Conservation (phyloP, 2,888 invertebrate genomes). For the Apodemia mormo region DNA sequence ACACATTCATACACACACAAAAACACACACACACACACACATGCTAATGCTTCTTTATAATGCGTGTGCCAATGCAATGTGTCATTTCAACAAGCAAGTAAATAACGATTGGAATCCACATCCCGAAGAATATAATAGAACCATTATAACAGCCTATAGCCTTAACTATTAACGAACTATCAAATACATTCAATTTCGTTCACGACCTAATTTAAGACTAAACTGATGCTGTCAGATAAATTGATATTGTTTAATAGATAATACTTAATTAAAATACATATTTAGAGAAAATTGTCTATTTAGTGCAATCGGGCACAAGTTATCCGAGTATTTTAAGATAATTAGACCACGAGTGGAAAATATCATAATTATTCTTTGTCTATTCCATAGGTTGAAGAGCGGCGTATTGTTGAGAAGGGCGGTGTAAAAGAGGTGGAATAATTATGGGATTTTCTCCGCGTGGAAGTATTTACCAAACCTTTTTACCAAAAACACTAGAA, state of each 20-base stretch:
- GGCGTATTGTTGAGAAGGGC: constrained; percentile 27
- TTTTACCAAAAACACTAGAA: background rate
- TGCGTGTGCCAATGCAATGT: too few relatives aligned
- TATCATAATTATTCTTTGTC: constrained; percentile 12
- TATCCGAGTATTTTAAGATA: constrained; percentile 33
- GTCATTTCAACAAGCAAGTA: too few relatives aligned
- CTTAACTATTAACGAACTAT: too few relatives aligned
- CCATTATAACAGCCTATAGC: too few relatives aligned
- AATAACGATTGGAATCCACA: too few relatives aligned
- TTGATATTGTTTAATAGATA: too few relatives aligned
- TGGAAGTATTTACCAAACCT: background rate
- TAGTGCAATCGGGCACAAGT: constrained; percentile 29
- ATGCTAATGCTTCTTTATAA: too few relatives aligned
- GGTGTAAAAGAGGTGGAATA: constrained; percentile 37
- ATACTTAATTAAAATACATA: background rate
- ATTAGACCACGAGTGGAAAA: background rate
- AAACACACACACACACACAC: background rate
- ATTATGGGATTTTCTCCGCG: constrained; percentile 1
- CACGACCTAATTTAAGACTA: too few relatives aligned
- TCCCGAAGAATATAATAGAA: too few relatives aligned
- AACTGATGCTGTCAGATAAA: too few relatives aligned
- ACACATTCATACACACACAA: background rate
- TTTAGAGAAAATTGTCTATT: background rate
- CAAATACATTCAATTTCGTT: too few relatives aligned
- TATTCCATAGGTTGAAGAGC: constrained; percentile 46